Percentiles rank a stretch among this genome's conserved stretches.
Conservation (phyloP, 1,140 invertebrate species). For the Colletes gigas region DNA sequence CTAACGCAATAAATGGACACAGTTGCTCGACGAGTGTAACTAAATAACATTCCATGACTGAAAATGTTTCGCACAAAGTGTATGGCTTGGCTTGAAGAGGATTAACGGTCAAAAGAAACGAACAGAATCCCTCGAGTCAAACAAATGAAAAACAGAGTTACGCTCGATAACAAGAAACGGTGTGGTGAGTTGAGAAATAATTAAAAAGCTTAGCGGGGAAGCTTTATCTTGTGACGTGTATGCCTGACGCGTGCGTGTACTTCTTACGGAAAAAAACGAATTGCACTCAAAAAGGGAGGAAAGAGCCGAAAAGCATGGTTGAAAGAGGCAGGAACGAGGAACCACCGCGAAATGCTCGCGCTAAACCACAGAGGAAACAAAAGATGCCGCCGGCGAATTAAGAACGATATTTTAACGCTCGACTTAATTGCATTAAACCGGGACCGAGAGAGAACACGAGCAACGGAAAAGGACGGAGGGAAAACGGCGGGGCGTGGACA, state of each 20-base stretch:
- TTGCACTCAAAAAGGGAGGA: slow-evolving; percentile 1
- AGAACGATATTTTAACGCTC: slow-evolving; percentile 74
- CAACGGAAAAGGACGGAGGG: slow-evolving; percentile 19
- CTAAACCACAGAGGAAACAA: slow-evolving; percentile 65
- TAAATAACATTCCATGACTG: too few species aligned
- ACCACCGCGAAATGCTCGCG: slow-evolving; percentile 32
- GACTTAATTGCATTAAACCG: slow-evolving; percentile 72
- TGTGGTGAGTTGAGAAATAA: slow-evolving; percentile 29
- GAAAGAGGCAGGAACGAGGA: slow-evolving; percentile 9
- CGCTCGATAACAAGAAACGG: not conserved
- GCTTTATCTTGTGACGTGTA: slow-evolving; percentile 21
- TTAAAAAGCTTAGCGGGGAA: slow-evolving; percentile 25
- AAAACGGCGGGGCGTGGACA: too few species aligned
- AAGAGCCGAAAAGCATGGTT: slow-evolving; percentile 2
- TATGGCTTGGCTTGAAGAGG: too few species aligned
- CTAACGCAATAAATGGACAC: too few species aligned
- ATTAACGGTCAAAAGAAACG: too few species aligned
- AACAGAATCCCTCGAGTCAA: not conserved
- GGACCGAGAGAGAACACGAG: slow-evolving; percentile 44
- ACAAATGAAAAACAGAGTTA: not conserved
- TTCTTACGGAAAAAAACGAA: slow-evolving; percentile 45
- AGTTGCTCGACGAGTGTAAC: too few species aligned
- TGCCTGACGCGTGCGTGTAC: slow-evolving; percentile 29
- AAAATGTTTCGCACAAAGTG: too few species aligned
- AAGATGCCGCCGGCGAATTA: slow-evolving; percentile 68